phyloP scores from a whole-genome alignment of 2,113 vertebrate genomes.

The Sarotherodon lohbergeri region DNA sequence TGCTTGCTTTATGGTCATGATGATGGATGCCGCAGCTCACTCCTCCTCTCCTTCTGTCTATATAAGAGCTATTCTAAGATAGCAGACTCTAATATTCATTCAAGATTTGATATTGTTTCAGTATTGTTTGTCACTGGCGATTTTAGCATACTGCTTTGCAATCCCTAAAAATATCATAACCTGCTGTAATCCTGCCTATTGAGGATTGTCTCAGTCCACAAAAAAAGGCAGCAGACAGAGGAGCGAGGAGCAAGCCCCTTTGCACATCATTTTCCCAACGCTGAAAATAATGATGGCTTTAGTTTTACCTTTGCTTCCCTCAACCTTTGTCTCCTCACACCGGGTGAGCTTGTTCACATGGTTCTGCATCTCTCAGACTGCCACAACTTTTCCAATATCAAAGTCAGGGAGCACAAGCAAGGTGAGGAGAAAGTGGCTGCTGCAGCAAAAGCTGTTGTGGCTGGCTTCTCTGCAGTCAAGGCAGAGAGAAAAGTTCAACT shows the following conservation, averaged over 20 bases:
- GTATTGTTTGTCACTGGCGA: not conserved
- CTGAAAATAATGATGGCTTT: constrained; percentile 20
- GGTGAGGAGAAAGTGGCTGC: constrained; percentile 4
- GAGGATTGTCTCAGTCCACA: not conserved
- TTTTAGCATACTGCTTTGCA: not conserved
- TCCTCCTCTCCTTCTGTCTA: not conserved
- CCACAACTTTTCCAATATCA: not conserved
- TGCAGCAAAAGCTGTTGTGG: not conserved
- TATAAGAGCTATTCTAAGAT: not conserved
- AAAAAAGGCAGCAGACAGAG: not conserved
- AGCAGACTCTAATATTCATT: not conserved
- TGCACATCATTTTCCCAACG: not conserved
- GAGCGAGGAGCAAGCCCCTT: not conserved
- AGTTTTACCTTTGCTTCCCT: not conserved
- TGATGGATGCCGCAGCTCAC: constrained; percentile 18
- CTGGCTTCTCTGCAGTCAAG: not conserved
- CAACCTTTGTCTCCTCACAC: not conserved
- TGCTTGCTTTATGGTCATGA: constrained; percentile 6
- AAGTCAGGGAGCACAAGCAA: constrained; percentile 14
- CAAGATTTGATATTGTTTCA: not conserved
- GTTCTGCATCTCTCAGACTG: not conserved
- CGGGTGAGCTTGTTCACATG: not conserved
- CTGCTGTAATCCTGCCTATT: not conserved
- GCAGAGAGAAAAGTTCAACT: not conserved
- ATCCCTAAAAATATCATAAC: not conserved